Base-by-base conservation (phyloP, 2,888 invertebrate species). In the Troides helena region DNA sequence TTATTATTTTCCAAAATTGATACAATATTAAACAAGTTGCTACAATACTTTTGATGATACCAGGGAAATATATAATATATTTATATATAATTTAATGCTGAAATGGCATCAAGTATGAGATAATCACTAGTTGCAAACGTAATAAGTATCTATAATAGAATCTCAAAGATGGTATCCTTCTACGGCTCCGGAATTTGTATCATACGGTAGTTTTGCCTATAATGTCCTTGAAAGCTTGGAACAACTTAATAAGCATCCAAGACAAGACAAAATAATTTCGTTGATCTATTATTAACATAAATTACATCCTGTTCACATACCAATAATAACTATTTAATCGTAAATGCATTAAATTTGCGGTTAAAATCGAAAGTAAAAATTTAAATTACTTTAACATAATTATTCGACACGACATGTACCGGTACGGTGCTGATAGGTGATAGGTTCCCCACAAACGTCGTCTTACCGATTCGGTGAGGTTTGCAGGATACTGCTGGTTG, bases 111-210 rank as follows among this genome's bases (percentile, higher is more conserved):
- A 17, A 50, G 50, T 50, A 50, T 50, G 18, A 50, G 50, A 53
- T 6, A 2, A 53, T 53, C n/a, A 18, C 53, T 53, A 12, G 53
- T n/a, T 53, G 18, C 3, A 18, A 18, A 53, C 18, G 50, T 30
- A 23, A 60, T 30, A 30, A 36, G 60, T 30, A 59, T 7, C 30
- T 3, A 30, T 30, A 30, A 10, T 36, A 39, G 60, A 60, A 60
- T 60, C 60, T 60, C 60, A 36, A 17, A 39, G 30, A 39, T 60
- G 8, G n/a, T 8, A 18, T 60, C 1, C 17, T 36, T 30, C 12
- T 30, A 17, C n/a, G 60, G 23, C 23, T 62, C 46, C 21, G 14
- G 60, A 65, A 67, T 71, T 72, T 65, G 61, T 70, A 72, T 67
- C n/a, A 72, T 56, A 72, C 68, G 71, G 65, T 53, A 53, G 53